phyloP scores from a whole-genome alignment of 2,113 vertebrate species.

The Brachypodius melanocephalos region DNA sequence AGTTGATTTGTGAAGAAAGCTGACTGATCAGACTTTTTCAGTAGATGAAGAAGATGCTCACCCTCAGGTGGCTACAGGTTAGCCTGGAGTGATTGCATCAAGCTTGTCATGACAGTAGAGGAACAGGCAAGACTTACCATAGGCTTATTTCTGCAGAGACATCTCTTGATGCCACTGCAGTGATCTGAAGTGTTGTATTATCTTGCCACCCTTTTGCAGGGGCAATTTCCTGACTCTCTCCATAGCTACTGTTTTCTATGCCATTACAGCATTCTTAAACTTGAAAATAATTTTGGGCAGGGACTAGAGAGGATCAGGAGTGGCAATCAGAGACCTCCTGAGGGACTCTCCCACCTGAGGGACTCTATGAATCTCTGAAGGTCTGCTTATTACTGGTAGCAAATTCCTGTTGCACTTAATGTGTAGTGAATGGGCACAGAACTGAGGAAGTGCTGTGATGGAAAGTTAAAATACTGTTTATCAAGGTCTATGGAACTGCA shows the following conservation, averaged over 20 bases:
- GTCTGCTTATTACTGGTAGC: not conserved
- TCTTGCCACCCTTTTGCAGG: not conserved
- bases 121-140: not conserved
- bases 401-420: not conserved
- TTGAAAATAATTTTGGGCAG: not conserved
- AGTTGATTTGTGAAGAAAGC: constrained; percentile 56
- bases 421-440: not conserved
- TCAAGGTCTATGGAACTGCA: not conserved
- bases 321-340: not conserved
- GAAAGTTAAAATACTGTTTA: not conserved
- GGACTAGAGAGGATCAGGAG: not conserved
- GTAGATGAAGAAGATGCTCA: not conserved
- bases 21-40: constrained; percentile 8
- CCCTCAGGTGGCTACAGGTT: not conserved
- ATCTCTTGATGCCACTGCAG: not conserved
- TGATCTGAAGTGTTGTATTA: not conserved
- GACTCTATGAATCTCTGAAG: not conserved
- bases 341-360: not conserved
- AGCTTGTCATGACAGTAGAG: not conserved
- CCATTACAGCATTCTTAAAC: not conserved
- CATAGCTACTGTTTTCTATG: not conserved
- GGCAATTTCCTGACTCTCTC: not conserved
- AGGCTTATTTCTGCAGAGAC: not conserved
- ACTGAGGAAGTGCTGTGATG: not conserved
- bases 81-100: not conserved